Base-by-base conservation (phyloP, 2,113 vertebrate genomes). In the Amazona vittata region DNA sequence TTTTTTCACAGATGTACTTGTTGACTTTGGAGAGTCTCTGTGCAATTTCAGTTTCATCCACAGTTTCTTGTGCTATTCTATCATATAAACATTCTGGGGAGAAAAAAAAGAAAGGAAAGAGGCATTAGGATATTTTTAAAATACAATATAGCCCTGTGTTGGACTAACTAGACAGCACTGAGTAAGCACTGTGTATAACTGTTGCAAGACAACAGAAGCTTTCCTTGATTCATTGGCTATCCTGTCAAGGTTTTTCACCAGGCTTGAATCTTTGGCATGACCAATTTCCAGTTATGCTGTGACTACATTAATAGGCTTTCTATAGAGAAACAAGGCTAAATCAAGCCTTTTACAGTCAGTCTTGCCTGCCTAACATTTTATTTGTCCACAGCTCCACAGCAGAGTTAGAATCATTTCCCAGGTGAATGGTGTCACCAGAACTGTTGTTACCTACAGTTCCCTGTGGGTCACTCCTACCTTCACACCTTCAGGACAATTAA, bases 1-100 rank as follows among this genome's bases (percentile, higher is more conserved):
- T 99, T 98, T 99, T 99, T 98, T 99, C 99, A 98, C 99, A 99
- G 98, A 99, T 99, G 98, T 99, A 99, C 98, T 99, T 99, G 99
- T 99, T 99, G 98, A 99, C 99, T 99, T 99, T 99, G 98, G 99
- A 99, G 98, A 99, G 98, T 98, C 99, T 99, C 98, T 99, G 99
- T 95, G 99, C 99, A 97, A 99, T 99, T 98, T 99, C 99, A 55
- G 99, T 99, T 97, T 99, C 99, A 97, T 99, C 99, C 94, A 99
- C 99, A 55, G 99, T 99, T 98, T 99, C 99, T 98, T 99, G 99
- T 98, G 99, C 99, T 98, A 99, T 99, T 97, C 99, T 98, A 98
- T 99, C 99, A 94, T 99, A 99, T 96, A 99, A 99, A 98, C 99
- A 99, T 98, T 99, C 99, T 99, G 98, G 49, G 81, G 78, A 96